Conservation (phyloP, 2,888 invertebrate genomes). For the Apodemia duryi region DNA sequence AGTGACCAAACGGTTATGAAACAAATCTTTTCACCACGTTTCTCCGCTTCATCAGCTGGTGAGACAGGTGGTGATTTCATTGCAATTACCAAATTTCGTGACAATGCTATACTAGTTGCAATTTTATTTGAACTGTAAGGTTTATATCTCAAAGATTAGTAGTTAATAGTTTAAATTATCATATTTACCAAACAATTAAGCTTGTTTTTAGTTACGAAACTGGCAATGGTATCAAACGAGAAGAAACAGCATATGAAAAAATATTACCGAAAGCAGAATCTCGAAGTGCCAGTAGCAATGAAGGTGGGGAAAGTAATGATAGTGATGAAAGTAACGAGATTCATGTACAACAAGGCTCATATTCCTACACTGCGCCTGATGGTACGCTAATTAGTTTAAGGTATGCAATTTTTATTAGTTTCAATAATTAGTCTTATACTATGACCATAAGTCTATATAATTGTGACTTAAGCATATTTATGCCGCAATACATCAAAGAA, state of each 20-base stretch:
- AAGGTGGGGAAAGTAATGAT: slow-evolving; percentile 78
- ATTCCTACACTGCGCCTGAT: slow-evolving; percentile 85
- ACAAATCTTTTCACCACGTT: too few species aligned
- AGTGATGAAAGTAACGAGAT: slow-evolving; percentile 70
- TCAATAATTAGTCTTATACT: too few species aligned
- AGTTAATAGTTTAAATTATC: too few species aligned
- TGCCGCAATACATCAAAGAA: neutral
- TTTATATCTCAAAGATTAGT: too few species aligned
- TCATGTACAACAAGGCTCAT: slow-evolving; percentile 83
- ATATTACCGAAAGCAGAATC: slow-evolving; percentile 67
- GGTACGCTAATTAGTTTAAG: slow-evolving; percentile 82
- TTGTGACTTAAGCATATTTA: too few species aligned
- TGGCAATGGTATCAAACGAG: slow-evolving; percentile 87
- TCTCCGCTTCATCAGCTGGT: too few species aligned
- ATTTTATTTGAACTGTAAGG: too few species aligned
- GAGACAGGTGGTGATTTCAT: too few species aligned
- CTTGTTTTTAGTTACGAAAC: slow-evolving; percentile 83
- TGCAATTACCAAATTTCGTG: too few species aligned
- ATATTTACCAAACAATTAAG: too few species aligned
- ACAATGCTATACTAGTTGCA: too few species aligned
- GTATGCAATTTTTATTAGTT: slow-evolving; percentile 40
- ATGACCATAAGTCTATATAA: neutral
- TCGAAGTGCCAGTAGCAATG: slow-evolving; percentile 60
- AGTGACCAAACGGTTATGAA: too few species aligned
- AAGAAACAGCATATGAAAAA: slow-evolving; percentile 85